phyloP scores from a whole-genome alignment of 2,888 invertebrate species.

The Metopia argyrocephala region DNA sequence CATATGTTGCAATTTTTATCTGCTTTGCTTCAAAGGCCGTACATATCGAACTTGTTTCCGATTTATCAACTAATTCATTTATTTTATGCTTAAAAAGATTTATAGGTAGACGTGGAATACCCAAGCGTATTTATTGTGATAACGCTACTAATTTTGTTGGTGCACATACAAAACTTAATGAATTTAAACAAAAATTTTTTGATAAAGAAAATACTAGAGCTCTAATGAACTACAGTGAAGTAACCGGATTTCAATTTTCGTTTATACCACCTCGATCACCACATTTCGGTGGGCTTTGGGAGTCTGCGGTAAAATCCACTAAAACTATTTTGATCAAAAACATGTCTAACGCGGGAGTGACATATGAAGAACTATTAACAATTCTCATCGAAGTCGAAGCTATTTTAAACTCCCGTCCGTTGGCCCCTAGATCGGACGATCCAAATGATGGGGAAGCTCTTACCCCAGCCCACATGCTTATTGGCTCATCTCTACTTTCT shows the following conservation, averaged over 20 bases:
- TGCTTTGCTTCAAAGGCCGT: slow-evolving; percentile 59
- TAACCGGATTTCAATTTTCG: no score
- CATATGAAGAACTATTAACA: no score
- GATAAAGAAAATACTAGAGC: neutral
- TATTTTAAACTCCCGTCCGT: no score
- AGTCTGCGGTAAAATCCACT: no score
- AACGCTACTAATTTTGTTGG: slow-evolving; percentile 39
- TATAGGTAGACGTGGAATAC: slow-evolving; percentile 22
- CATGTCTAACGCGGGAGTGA: neutral
- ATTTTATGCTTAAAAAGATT: slow-evolving; percentile 7
- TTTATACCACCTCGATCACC: no score
- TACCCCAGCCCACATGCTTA: slow-evolving; percentile 41
- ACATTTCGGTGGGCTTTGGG: no score
- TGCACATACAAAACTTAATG: neutral
- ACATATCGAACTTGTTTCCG: slow-evolving; percentile 60
- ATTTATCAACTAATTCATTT: no score
- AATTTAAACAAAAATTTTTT: slow-evolving; percentile 20
- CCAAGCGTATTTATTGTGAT: slow-evolving; percentile 2
- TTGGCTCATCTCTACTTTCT: slow-evolving; percentile 53
- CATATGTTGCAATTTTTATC: slow-evolving; percentile 25
- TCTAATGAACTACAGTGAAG: slow-evolving; percentile 4
- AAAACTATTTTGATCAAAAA: no score
- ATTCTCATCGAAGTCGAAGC: no score
- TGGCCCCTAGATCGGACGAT: no score
- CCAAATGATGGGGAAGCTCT: neutral